phyloP scores from a whole-genome alignment of 2,797 vertebrate species.

The Remorina albescens region DNA sequence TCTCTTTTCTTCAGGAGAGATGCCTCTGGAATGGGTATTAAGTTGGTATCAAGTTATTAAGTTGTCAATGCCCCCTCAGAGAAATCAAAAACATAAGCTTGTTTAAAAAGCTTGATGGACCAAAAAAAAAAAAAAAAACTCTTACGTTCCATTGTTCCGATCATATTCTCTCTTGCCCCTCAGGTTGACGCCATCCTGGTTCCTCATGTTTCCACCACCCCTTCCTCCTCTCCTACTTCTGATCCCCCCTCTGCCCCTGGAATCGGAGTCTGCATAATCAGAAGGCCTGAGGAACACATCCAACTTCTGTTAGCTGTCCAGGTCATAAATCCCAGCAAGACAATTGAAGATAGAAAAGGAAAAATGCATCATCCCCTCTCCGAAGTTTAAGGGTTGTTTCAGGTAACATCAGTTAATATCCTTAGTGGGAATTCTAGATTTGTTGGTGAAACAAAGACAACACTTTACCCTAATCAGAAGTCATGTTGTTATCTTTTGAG shows the following conservation, averaged over 20 bases:
- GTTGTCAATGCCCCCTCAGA: neutral
- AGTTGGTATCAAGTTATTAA: neutral
- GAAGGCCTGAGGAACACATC: slow-evolving; percentile 67
- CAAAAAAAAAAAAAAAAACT: too few species aligned
- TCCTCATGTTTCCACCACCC: slow-evolving; percentile 82
- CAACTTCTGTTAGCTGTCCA: neutral
- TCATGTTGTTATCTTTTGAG: too few species aligned
- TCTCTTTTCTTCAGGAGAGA: slow-evolving; percentile 86
- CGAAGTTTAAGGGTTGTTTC: neutral
- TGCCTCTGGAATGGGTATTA: slow-evolving; percentile 75
- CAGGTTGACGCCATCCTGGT: slow-evolving; percentile 81
- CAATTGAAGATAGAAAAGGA: neutral
- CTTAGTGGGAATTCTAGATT: neutral
- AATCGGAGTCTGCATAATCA: slow-evolving; percentile 74
- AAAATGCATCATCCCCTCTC: neutral
- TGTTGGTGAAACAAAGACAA: neutral
- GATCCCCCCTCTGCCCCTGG: slow-evolving; percentile 72
- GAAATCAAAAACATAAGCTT: neutral
- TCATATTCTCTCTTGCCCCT: slow-evolving; percentile 90
- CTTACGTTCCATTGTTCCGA: slow-evolving; percentile 86
- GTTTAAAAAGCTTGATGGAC: neutral
- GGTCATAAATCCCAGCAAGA: neutral
- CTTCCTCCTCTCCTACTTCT: slow-evolving; percentile 78
- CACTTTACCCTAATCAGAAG: too few species aligned
- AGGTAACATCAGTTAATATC: neutral